phyloP scores from a whole-genome alignment of 2,797 vertebrate genomes.

The Acipenser ruthenus region DNA sequence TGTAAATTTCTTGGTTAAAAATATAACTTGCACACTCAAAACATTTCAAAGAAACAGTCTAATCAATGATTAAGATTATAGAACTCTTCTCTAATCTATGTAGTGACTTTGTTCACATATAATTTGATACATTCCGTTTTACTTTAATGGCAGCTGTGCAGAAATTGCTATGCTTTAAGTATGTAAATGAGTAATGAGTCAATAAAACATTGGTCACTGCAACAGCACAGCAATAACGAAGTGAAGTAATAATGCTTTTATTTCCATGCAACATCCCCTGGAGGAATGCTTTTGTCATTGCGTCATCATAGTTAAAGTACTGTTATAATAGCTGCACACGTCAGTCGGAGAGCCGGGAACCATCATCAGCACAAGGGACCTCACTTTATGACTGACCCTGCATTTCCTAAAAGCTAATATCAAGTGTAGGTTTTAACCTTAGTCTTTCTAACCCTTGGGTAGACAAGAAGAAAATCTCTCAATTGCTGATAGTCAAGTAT shows the following conservation, averaged over 20 bases:
- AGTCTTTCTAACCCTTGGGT: neutral
- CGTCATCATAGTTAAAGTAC: constrained; percentile 11
- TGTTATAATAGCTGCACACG: constrained; percentile 29
- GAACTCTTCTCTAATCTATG: no score
- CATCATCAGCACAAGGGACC: no score
- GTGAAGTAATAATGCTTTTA: constrained; percentile 23
- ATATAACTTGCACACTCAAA: no score
- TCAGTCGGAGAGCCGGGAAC: constrained; percentile 11
- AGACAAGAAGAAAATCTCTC: neutral
- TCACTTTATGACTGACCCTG: neutral
- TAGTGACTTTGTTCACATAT: no score
- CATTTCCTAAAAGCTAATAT: neutral
- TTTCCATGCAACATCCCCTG: constrained; percentile 17
- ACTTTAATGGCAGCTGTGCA: neutral
- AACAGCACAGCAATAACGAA: constrained; percentile 4
- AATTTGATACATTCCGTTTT: neutral
- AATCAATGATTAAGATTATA: no score
- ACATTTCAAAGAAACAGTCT: no score
- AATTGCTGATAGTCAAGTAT: constrained; percentile 27
- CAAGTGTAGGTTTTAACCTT: neutral
- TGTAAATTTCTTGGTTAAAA: no score
- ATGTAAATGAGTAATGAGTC: constrained; percentile 28
- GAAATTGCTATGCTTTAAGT: constrained; percentile 7
- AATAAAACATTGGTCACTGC: constrained; percentile 25
- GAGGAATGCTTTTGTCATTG: constrained; percentile 16